Conservation (phyloP, 2,888 invertebrate species). For the Selenia dentaria region DNA sequence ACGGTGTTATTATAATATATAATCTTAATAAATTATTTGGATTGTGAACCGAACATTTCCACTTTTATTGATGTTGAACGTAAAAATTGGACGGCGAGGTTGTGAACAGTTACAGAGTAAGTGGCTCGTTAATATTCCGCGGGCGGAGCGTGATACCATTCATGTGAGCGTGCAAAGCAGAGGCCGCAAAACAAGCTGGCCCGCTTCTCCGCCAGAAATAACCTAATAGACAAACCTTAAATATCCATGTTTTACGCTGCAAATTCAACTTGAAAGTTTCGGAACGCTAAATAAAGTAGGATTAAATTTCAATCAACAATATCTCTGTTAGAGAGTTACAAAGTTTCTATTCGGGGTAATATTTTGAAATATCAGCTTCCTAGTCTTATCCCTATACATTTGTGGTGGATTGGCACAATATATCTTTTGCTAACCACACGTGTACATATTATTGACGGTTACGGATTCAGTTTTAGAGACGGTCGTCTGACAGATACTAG, state of each 20-base stretch:
- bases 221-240: conserved; percentile 18
- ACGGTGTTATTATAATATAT: too few relatives aligned
- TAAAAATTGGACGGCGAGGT: conserved; percentile 51
- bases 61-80: conserved; percentile 44
- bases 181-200: conserved; percentile 41
- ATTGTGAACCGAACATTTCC: conserved; percentile 42
- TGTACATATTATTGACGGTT: too few relatives aligned
- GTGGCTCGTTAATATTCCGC: conserved; percentile 63
- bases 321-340: too few relatives aligned
- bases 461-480: too few relatives aligned
- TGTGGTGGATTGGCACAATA: too few relatives aligned
- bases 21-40: conserved; percentile 39
- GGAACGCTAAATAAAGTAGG: too few relatives aligned
- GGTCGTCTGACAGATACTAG: too few relatives aligned
- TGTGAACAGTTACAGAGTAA: conserved; percentile 56
- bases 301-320: too few relatives aligned
- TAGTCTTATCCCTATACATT: too few relatives aligned
- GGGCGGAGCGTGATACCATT: conserved; percentile 56
- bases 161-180: conserved; percentile 50
- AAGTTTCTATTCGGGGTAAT: too few relatives aligned
- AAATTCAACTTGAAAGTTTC: background rate
- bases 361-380: too few relatives aligned
- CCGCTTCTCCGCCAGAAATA: conserved; percentile 21
- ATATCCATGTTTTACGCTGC: background rate
- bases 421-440: too few relatives aligned